Evolutionary conservation across 2,888 invertebrate genomes (phyloP).

Genomic region (Cheilosia vulpina): DNA sequence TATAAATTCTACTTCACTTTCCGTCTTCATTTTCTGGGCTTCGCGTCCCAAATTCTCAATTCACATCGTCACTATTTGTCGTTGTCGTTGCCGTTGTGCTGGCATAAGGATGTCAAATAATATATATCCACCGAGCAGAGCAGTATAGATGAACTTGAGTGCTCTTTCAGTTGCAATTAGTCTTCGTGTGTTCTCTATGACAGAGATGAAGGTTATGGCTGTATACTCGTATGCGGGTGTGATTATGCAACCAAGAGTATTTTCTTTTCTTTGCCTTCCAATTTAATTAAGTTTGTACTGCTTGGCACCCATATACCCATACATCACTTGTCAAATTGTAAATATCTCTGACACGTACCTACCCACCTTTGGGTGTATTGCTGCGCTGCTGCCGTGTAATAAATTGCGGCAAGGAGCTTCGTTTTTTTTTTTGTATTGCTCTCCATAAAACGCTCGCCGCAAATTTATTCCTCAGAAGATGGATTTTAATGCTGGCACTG

Average conservation of each 20-base stretch:
- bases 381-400: slow-evolving; percentile 36
- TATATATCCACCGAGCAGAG: slow-evolving; percentile 25
- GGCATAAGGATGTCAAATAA: slow-evolving; percentile 30
- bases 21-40: slow-evolving; percentile 42
- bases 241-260: slow-evolving; percentile 33
- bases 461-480: slow-evolving; percentile 35
- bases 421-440: not conserved
- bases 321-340: slow-evolving; percentile 65
- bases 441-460: not conserved
- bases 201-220: slow-evolving; percentile 36
- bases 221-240: not conserved
- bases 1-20: slow-evolving; percentile 44
- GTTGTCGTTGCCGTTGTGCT: not conserved
- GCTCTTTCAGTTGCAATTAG: slow-evolving; percentile 68
- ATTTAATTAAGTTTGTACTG: slow-evolving; percentile 65
- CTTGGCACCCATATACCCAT: slow-evolving; percentile 30
- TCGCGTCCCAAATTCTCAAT: slow-evolving; percentile 53
- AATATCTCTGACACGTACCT: slow-evolving; percentile 37
- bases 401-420: slow-evolving; percentile 25
- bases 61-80: slow-evolving; percentile 42
- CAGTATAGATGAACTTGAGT: slow-evolving; percentile 51
- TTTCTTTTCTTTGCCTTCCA: slow-evolving; percentile 20
- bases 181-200: slow-evolving; percentile 44
- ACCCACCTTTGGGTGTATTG: slow-evolving; percentile 9
- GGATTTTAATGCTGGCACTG: slow-evolving; percentile 38